Evolutionary conservation across 2,113 vertebrate genomes (phyloP), one percentile per base, ranked within the genome.

Genomic region (Diglossa brunneiventris): DNA sequence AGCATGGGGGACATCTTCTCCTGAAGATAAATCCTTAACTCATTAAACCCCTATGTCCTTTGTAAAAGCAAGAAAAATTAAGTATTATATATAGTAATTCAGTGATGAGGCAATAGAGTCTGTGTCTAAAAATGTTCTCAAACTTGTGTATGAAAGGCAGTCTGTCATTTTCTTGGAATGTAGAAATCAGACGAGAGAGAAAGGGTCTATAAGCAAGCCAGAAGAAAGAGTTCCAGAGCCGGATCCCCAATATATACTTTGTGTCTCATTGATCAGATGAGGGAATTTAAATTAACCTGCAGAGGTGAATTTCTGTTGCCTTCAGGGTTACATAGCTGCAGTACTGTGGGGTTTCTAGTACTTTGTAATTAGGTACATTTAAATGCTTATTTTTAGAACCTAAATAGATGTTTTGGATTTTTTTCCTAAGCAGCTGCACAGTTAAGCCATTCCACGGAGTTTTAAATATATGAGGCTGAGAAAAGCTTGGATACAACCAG

Each of bases 371-470:
- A 94, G 35, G 35, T 90, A 90, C 44, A 89, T 83, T 94, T 83
- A 92, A 86, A 83, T 83, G 46, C 19, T 46, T 96, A 95, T 94
- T 90, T 96, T 94, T 95, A 83, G 94, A 94, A 90, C 10, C 83
- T 80, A 93, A 94, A 92, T 83, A 89, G 89, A 86, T 89, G 79
- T 67, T 89, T 95, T 95, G 95, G 92, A 88, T 81, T 86, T 90
- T 94, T 93, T 52, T 90, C 83, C 92, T 56, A 83, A 94, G 89
- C 92, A 97, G 95, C 95, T 97, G 95, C 92, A 94, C 42, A 44
- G 80, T 77, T 95, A 97, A 96, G 39, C 80, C 55, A 67, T 95
- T 97, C 92, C 81, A 94, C 30, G 85, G 26, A 31, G n/a, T 79
- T 97, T 96, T 78, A 93, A 97, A 91, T 94, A 89, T 53, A 68